Evolutionary conservation across 2,888 invertebrate genomes (phyloP), one percentile per base, ranked within the genome.

Genomic region (Agonopterix alstromeriana): DNA sequence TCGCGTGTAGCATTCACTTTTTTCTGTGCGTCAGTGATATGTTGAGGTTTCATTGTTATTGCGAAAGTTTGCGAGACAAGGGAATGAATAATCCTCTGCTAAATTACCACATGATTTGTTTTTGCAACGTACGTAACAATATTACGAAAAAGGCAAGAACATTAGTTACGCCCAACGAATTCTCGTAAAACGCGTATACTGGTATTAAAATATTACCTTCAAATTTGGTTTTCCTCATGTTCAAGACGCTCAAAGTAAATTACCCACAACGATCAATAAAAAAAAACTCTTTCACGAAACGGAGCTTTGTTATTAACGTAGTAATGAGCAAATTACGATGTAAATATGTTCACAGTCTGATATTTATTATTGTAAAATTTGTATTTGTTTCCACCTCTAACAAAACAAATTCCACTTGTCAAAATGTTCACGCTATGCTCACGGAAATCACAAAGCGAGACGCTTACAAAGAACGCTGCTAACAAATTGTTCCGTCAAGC

Each of bases 401-500:
- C 71, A 70, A 73, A 82, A 83, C 79, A 82, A 83, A 82, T 82
- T 78, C 75, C 73, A 75, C 74, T 78, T 82, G 82, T 84, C 83
- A 83, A 85, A 85, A 83, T 77, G 77, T 82, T 82, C 78, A 78
- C 82, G 80, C 78, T 75, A 72, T 71, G 77, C 77, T 74, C 70
- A 68, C 70, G 69, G 67, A 72, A 78, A 77, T 82, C 81, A 82
- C 82, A 82, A 82, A 82, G 82, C 80, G 81, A 70, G 75, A 73
- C 77, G 74, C 70, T 77, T 75, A 82, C 83, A 82, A 83, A 82
- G 84, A 84, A 81, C 78, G 69, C 71, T 60, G 71, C 70, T 73
- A 82, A 82, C 82, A 82, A 82, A 84, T 83, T 77, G 82, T 75
- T 67, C 73, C 75, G 79, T 78, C 82, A 79, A 75, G 78, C 75